Base-by-base conservation (phyloP, 2,797 vertebrate species). In the Neosilurus hyrtlii region DNA sequence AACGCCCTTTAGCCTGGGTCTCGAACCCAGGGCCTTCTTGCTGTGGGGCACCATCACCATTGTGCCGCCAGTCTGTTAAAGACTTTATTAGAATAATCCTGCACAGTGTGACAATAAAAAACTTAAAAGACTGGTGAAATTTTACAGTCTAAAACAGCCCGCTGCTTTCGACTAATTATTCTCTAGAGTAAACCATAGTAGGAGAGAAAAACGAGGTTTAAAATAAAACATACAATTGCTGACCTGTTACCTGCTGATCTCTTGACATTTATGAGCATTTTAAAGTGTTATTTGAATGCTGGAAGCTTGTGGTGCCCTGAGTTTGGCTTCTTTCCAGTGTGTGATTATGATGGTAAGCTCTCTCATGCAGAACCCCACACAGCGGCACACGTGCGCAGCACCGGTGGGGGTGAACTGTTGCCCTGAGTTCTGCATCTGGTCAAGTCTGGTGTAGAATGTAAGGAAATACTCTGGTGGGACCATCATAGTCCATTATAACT, bases 401-500 rank as follows among this genome's bases (percentile, higher is more conserved):
- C 67, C 62, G 82, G 78, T n/a, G 80, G 67, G 89, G 87, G 93
- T 92, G 93, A 91, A 92, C 89, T 91, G 89, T 88, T 86, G 83
- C 93, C 88, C 90, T 90, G 92, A 94, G 93, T 89, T 91, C 87
- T 37, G 91, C 56, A 51, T 85, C 89, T 86, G 93, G 94, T 95
- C 94, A 94, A 92, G 92, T 85, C 89, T 77, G 85, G 54, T 79
- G 89, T 89, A 88, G 89, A 84, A 89, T 91, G 92, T 91, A 90
- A 89, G 92, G 91, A 92, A 92, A 92, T 85, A 87, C 93, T 94
- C 91, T 91, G 77, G 86, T 90, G 91, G 90, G 92, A 91, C 94
- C 86, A 94, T 94, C 94, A 94, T 91, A 92, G 93, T 83, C 7
- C 86, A 94, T 96, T 95, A 95, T 63, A 26, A 91, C 87, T 92